Percentiles rank a stretch among this genome's conserved stretches.
phyloP scores from a whole-genome alignment of 2,797 vertebrate species.

The Phrynocephalus forsythii region DNA sequence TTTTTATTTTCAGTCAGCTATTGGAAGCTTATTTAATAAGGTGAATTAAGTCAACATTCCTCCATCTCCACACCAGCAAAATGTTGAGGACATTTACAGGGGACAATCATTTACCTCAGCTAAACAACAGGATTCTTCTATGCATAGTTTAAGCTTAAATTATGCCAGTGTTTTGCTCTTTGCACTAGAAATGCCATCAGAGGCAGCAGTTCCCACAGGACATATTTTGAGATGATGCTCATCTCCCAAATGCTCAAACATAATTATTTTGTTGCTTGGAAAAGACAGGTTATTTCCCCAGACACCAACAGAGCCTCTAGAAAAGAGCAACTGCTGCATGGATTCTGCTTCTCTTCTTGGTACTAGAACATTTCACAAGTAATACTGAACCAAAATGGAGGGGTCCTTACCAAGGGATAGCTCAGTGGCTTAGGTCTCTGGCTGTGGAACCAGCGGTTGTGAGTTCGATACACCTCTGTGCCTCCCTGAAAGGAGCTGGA shows the following conservation, averaged over 20 bases:
- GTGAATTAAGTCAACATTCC: not conserved
- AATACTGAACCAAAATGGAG: too few relatives aligned
- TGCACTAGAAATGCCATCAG: not conserved
- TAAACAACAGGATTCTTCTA: not conserved
- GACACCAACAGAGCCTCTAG: not conserved
- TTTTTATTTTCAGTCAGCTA: not conserved
- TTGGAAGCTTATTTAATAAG: not conserved
- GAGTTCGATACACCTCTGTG: too few relatives aligned
- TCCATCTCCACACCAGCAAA: not conserved
- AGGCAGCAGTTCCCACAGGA: not conserved
- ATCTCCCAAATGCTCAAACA: too few relatives aligned
- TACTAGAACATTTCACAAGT: too few relatives aligned
- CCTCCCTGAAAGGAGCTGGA: too few relatives aligned
- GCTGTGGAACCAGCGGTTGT: too few relatives aligned
- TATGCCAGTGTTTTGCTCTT: not conserved
- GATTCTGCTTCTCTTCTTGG: too few relatives aligned
- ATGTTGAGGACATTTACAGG: not conserved
- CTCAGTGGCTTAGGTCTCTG: too few relatives aligned
- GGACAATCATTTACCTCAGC: not conserved
- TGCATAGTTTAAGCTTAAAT: not conserved
- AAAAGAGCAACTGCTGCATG: not conserved
- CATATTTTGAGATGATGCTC: not conserved
- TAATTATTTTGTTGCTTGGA: not conserved
- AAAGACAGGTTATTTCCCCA: not conserved
- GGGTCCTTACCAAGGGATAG: too few relatives aligned